phyloP scores from a whole-genome alignment of 2,797 vertebrate species.

The Tokudaia muenninki region DNA sequence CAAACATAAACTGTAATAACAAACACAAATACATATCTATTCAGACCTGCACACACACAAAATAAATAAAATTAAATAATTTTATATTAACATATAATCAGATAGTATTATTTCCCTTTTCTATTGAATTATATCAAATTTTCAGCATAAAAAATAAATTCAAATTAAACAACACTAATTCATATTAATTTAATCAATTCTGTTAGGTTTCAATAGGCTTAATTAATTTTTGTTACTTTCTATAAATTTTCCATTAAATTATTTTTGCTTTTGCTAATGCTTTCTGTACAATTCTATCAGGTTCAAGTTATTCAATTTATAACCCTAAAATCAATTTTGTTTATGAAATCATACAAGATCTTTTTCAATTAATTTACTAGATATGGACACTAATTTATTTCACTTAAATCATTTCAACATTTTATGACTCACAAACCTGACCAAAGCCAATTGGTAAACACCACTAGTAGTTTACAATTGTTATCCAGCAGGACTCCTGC shows the following conservation, averaged over 20 bases:
- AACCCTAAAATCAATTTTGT: slow-evolving; percentile 61
- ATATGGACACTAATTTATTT: not conserved
- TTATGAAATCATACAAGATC: not conserved
- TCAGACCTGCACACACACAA: too few species aligned
- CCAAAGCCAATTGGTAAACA: slow-evolving; percentile 12
- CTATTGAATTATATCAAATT: slow-evolving; percentile 67
- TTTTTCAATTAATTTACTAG: not conserved
- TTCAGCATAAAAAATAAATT: slow-evolving; percentile 76
- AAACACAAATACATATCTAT: not conserved
- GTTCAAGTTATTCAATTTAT: slow-evolving; percentile 63
- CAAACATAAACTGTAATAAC: not conserved
- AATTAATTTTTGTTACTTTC: slow-evolving; percentile 84
- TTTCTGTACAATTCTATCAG: slow-evolving; percentile 76
- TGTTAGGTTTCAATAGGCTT: slow-evolving; percentile 75
- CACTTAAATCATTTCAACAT: not conserved
- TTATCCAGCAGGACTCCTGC: not conserved
- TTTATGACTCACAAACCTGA: not conserved
- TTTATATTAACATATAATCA: slow-evolving; percentile 76
- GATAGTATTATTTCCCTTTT: slow-evolving; percentile 69
- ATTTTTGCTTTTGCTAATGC: slow-evolving; percentile 65
- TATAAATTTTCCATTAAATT: slow-evolving; percentile 82
- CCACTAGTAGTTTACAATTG: not conserved
- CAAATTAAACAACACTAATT: slow-evolving; percentile 74
- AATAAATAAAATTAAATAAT: not conserved
- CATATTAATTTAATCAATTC: slow-evolving; percentile 81